Evolutionary conservation across 1,140 invertebrate genomes (phyloP), one percentile per base, ranked within the genome.

Genomic region (Drosophila nigromelanica): DNA sequence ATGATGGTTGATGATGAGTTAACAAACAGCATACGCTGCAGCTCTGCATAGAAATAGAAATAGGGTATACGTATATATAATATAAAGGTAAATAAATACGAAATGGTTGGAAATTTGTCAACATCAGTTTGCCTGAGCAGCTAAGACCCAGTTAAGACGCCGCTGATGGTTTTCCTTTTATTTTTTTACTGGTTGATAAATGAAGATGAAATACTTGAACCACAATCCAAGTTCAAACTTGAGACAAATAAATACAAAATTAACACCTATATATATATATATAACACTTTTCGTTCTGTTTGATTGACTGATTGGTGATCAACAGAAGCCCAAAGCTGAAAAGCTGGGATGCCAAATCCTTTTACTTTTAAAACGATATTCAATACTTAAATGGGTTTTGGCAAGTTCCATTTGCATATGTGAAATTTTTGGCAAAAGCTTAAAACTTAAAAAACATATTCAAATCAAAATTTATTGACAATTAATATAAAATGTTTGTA

Each of bases 1-100:
- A 87, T 82, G 86, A 76, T 81, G 71, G 55, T 35, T 75, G 81
- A 81, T 86, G 82, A 86, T 86, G 82, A 85, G 82, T 86, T 86
- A 87, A 86, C 81, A 86, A 86, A 85, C 80, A 78, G 77, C 76
- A 56, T 72, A 58, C 61, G 51, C 42, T 69, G 56, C 64, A 69
- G 71, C 71, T 43, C 30, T 37, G 59, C 33, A 39, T 61, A 61
- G 33, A 50, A 58, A 58, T 58, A 58, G 50, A 52, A 52, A 12
- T 33, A 12, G 35, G 33, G 7, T 54, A 42, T 42, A 10, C 27
- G 40, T 14, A 37, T 59, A 70, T 76, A 42, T 64, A 62, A 67
- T 70, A 62, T 66, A 82, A 60, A 61, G 58, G 45, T 59, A 78
- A 71, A 67, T 64, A 77, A 75, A 67, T 75, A 58, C 55, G 50